phyloP scores from a whole-genome alignment of 2,113 vertebrate species.

The Corvus cornix region DNA sequence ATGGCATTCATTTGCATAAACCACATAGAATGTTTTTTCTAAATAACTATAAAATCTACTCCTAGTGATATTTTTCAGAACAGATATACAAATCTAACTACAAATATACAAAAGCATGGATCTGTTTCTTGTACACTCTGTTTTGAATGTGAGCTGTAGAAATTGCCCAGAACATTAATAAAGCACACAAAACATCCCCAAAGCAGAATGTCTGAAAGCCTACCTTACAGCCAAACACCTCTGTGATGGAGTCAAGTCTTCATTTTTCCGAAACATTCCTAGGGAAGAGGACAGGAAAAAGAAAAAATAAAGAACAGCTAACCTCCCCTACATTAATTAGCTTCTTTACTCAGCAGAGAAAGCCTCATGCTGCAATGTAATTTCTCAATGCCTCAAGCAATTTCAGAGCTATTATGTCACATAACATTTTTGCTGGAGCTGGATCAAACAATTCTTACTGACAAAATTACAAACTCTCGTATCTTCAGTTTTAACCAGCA shows the following conservation, averaged over 20 bases:
- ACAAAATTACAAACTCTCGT: neutral
- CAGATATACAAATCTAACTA: neutral
- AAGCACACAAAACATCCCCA: neutral
- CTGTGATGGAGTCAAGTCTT: slow-evolving; percentile 87
- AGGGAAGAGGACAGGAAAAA: neutral
- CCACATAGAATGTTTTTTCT: neutral
- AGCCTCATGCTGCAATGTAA: neutral
- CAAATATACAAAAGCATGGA: neutral
- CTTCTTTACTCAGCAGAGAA: neutral
- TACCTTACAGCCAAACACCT: slow-evolving; percentile 94
- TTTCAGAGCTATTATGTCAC: neutral
- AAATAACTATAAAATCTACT: neutral
- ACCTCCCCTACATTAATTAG: neutral
- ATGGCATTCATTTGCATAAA: neutral
- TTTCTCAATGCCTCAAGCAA: neutral
- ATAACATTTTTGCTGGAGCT: neutral
- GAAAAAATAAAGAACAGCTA: neutral
- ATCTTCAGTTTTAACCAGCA: neutral
- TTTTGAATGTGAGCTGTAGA: neutral
- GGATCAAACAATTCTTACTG: neutral
- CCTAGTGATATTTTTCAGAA: neutral
- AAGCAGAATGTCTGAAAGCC: slow-evolving; percentile 51
- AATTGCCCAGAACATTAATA: neutral
- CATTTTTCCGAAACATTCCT: slow-evolving; percentile 91
- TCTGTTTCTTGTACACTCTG: neutral